phyloP scores from a whole-genome alignment of 2,797 vertebrate species.

The Diplodus sargus region DNA sequence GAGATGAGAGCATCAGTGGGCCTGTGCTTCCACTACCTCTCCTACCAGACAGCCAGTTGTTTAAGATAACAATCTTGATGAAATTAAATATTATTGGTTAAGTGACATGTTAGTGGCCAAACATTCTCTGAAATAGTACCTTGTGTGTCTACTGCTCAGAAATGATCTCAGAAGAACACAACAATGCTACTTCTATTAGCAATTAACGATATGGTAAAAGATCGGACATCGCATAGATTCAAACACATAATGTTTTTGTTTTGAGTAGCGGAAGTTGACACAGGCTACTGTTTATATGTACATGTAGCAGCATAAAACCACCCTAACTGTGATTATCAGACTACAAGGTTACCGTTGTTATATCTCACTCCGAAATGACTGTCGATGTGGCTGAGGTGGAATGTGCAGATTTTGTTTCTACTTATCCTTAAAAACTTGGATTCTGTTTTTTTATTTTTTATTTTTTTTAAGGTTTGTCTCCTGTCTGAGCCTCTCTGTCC shows the following conservation, averaged over 20 bases:
- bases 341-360: slow-evolving; percentile 58
- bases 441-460: slow-evolving; percentile 19
- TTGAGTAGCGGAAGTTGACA: slow-evolving; percentile 67
- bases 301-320: slow-evolving; percentile 80
- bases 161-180: slow-evolving; percentile 59
- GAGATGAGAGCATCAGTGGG: slow-evolving; percentile 52
- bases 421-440: slow-evolving; percentile 53
- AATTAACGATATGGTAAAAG: slow-evolving; percentile 64
- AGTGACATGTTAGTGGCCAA: slow-evolving; percentile 43
- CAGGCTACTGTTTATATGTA: slow-evolving; percentile 73
- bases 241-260: slow-evolving; percentile 59
- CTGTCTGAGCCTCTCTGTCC: slow-evolving; percentile 52
- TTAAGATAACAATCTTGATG: slow-evolving; percentile 48
- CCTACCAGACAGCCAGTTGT: slow-evolving; percentile 62
- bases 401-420: slow-evolving; percentile 67
- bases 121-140: slow-evolving; percentile 46
- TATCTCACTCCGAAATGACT: slow-evolving; percentile 71
- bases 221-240: slow-evolving; percentile 69
- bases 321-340: slow-evolving; percentile 68
- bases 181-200: slow-evolving; percentile 66
- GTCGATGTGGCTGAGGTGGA: slow-evolving; percentile 78
- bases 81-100: not conserved
- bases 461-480: slow-evolving; percentile 29
- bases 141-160: slow-evolving; percentile 58
- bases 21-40: slow-evolving; percentile 58